Percentiles rank a stretch among this genome's conserved stretches.
phyloP scores from a whole-genome alignment of 2,797 vertebrate species.

The Cossypha polioptera region DNA sequence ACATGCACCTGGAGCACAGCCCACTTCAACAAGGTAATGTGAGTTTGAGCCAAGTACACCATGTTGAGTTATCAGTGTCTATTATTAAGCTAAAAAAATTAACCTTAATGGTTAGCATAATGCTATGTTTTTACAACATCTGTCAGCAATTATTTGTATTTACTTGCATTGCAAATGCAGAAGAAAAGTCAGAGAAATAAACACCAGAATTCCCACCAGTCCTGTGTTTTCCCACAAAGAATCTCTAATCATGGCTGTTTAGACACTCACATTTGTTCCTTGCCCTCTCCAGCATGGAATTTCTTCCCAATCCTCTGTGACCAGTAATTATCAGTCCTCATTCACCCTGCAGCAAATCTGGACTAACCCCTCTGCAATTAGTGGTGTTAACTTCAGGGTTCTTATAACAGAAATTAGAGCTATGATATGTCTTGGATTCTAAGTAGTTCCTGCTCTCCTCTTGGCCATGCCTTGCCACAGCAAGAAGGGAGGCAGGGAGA shows the following conservation, averaged over 20 bases:
- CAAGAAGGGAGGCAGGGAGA: not conserved
- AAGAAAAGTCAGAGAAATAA: constrained; percentile 33
- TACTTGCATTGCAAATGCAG: constrained; percentile 13
- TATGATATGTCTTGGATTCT: not conserved
- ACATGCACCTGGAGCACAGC: not conserved
- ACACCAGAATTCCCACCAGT: constrained; percentile 34
- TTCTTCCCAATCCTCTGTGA: not conserved
- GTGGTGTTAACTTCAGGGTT: not conserved
- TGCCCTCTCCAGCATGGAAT: not conserved
- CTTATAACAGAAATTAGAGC: not conserved
- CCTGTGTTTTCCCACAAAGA: not conserved
- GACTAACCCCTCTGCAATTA: not conserved
- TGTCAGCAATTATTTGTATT: constrained; percentile 62
- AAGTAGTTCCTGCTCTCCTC: not conserved
- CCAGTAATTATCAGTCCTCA: not conserved
- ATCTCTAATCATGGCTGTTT: not conserved
- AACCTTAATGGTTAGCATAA: not conserved
- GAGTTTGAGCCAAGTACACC: not conserved
- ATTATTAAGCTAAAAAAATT: not conserved
- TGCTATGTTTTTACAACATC: constrained; percentile 1
- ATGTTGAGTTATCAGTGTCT: not conserved
- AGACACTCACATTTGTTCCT: not conserved
- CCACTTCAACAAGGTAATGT: not conserved
- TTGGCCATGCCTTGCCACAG: not conserved
- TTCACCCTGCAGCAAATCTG: not conserved